Conservation (phyloP, 2,888 invertebrate genomes). For the Heliconius cydno region DNA sequence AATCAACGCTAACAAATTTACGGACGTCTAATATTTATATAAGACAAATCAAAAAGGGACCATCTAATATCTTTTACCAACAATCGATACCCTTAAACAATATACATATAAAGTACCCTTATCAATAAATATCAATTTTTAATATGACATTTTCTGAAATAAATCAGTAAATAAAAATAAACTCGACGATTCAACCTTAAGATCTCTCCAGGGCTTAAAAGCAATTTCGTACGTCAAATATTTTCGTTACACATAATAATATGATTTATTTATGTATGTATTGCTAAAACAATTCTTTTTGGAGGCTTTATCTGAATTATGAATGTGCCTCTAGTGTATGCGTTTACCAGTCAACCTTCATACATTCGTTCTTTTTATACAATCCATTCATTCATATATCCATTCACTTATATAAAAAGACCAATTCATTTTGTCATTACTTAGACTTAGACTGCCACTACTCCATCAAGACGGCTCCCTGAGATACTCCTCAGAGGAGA, state of each 20-base stretch:
- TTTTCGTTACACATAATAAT: neutral
- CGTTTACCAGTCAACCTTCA: neutral
- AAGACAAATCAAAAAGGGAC: neutral
- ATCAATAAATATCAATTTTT: conserved; percentile 20
- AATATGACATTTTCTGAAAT: conserved; percentile 11
- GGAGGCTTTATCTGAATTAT: neutral
- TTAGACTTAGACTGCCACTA: too few relatives aligned
- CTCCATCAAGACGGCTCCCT: too few relatives aligned
- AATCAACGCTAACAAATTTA: neutral
- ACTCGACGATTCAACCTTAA: conserved; percentile 11
- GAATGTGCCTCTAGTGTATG: neutral
- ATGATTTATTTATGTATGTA: neutral
- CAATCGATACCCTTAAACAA: neutral
- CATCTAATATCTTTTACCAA: neutral
- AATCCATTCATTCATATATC: too few relatives aligned
- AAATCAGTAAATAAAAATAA: conserved; percentile 30
- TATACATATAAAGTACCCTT: neutral
- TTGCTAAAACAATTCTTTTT: neutral
- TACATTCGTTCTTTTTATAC: too few relatives aligned
- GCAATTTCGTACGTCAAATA: conserved; percentile 32
- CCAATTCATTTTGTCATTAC: too few relatives aligned
- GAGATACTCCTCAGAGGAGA: too few relatives aligned
- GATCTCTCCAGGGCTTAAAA: conserved; percentile 10
- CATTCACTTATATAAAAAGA: too few relatives aligned
- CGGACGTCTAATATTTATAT: neutral